Percentiles rank a stretch among this genome's conserved stretches.
phyloP scores from a whole-genome alignment of 2,797 vertebrate genomes.

The Chelidonichthys spinosus region DNA sequence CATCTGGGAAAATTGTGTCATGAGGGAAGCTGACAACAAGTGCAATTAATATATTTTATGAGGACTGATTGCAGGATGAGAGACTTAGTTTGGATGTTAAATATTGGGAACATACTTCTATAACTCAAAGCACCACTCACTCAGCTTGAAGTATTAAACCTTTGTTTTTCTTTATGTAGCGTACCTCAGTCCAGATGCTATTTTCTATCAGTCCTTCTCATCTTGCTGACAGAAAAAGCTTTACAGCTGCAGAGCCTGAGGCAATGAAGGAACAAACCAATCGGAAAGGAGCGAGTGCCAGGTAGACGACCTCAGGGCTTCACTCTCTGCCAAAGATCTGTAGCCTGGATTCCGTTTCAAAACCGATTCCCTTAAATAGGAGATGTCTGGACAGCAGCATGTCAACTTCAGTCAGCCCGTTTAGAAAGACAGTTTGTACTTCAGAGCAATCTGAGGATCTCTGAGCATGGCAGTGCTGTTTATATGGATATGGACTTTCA shows the following conservation, averaged over 20 bases:
- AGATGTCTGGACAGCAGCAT: neutral
- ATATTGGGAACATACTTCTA: neutral
- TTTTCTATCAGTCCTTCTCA: neutral
- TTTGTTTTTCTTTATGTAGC: neutral
- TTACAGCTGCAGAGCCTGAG: neutral
- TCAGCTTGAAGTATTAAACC: neutral
- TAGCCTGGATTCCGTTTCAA: neutral
- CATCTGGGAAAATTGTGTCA: too few relatives aligned
- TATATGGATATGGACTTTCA: neutral
- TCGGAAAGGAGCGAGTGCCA: neutral
- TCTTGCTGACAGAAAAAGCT: constrained; percentile 1
- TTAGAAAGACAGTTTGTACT: neutral
- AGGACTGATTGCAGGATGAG: too few relatives aligned
- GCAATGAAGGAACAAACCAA: neutral
- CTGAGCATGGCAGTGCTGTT: neutral
- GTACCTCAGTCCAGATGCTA: neutral
- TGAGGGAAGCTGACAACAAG: too few relatives aligned
- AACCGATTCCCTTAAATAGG: neutral
- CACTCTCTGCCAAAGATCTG: neutral
- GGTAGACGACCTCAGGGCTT: neutral
- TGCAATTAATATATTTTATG: too few relatives aligned
- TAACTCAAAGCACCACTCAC: neutral
- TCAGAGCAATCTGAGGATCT: neutral
- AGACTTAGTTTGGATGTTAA: neutral
- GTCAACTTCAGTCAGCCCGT: neutral